Percentiles rank a stretch among this genome's conserved stretches.
phyloP scores from a whole-genome alignment of 2,888 invertebrate species.

The Perithous albicinctus region DNA sequence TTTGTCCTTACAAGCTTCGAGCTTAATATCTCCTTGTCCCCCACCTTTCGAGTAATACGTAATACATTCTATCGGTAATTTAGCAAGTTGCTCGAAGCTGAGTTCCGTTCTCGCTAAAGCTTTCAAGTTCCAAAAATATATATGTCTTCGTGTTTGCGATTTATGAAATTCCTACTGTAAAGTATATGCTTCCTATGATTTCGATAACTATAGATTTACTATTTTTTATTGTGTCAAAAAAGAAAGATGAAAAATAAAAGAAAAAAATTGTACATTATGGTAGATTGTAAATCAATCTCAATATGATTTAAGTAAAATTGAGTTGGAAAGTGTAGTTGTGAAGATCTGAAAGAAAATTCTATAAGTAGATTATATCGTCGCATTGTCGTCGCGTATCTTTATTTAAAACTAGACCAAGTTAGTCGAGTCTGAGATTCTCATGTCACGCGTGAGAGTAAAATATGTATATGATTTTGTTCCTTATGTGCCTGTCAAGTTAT shows the following conservation, averaged over 20 bases:
- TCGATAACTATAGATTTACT: constrained; percentile 43
- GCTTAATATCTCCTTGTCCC: not conserved
- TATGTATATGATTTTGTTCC: constrained; percentile 7
- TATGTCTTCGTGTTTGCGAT: not conserved
- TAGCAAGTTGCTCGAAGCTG: not conserved
- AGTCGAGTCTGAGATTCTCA: constrained; percentile 51
- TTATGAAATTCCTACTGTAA: not conserved
- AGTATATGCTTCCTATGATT: constrained; percentile 37
- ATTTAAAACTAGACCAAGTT: constrained; percentile 17
- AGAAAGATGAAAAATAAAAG: not conserved
- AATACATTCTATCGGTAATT: not conserved
- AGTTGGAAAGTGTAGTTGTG: constrained; percentile 13
- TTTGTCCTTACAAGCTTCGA: constrained; percentile 10
- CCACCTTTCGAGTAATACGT: not conserved
- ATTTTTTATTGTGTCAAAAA: constrained; percentile 21
- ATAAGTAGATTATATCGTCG: constrained; percentile 30
- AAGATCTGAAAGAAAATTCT: not conserved
- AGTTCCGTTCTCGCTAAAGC: not conserved
- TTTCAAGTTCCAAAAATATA: not conserved
- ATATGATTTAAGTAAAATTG: constrained; percentile 29
- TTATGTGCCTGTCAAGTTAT: constrained; percentile 38
- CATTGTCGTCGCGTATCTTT: constrained; percentile 37
- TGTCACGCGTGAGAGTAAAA: constrained; percentile 30
- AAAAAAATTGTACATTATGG: constrained; percentile 35
- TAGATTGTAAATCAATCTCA: constrained; percentile 21